These are phyloP conservation scores for Cinara cedri DNA, from an alignment of 2,888 invertebrate genomes.

Conservation along the genomic window DNA sequence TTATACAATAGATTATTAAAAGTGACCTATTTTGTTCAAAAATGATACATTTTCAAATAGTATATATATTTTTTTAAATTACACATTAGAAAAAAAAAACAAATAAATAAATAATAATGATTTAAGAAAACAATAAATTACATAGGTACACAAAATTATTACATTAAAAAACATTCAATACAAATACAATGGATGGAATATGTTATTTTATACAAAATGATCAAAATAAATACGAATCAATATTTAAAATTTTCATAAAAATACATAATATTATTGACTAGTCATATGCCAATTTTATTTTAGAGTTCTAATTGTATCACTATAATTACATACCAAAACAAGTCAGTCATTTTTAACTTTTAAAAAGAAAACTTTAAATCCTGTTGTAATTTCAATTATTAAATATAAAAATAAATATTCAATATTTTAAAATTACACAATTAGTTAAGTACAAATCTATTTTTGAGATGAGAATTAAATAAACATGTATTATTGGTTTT, in stretches of 20 bases:
- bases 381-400: too few species aligned
- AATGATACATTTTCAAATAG: too few species aligned
- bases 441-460: too few species aligned
- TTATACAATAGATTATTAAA: too few species aligned
- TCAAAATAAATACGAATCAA: background rate
- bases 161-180: background rate
- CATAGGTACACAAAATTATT: background rate
- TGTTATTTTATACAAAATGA: background rate
- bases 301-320: background rate
- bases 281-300: background rate
- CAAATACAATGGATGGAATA: constrained; percentile 27
- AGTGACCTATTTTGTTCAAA: too few species aligned
- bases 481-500: too few species aligned
- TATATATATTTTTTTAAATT: background rate
- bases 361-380: too few species aligned
- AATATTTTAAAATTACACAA: too few species aligned
- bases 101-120: constrained; percentile 29
- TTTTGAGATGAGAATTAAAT: too few species aligned
- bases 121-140: constrained; percentile 13
- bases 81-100: constrained; percentile 13
- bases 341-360: too few species aligned
- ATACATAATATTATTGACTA: constrained; percentile 26
- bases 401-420: too few species aligned
- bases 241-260: background rate
- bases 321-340: background rate